A percentile compares a stretch with the other conserved stretches of the same genome.
phyloP scores from a whole-genome alignment of 1,140 invertebrate genomes.

The Psilanteris sp. region DNA sequence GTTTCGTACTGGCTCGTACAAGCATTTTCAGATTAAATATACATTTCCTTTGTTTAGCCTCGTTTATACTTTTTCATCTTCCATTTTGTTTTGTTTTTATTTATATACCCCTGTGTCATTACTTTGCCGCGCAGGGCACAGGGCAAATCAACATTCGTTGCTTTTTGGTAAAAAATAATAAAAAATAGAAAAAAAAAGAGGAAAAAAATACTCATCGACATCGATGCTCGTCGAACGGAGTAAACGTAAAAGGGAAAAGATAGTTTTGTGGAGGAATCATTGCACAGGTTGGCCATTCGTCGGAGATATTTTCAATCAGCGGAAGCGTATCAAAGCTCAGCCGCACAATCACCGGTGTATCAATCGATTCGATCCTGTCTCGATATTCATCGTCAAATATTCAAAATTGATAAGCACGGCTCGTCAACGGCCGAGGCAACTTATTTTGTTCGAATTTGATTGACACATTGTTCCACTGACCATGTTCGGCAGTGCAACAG shows the following conservation, averaged over 20 bases:
- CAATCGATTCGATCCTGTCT: conserved; percentile 53
- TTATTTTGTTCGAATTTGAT: conserved; percentile 56
- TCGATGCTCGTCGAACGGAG: conserved; percentile 31
- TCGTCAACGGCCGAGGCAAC: conserved; percentile 50
- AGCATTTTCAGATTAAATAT: no score
- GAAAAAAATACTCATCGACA: conserved; percentile 23
- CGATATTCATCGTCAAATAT: conserved; percentile 75
- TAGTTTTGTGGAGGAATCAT: conserved; percentile 64
- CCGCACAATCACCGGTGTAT: conserved; percentile 58
- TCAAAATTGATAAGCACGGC: conserved; percentile 46
- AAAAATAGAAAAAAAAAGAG: no score
- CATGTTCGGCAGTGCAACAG: conserved; percentile 28
- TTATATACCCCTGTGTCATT: conserved; percentile 6
- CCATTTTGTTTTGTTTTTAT: conserved; percentile 1
- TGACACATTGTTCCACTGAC: conserved; percentile 54
- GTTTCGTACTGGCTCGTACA: no score
- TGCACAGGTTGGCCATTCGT: conserved; percentile 63
- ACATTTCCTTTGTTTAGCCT: no score
- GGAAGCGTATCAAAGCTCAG: conserved; percentile 71
- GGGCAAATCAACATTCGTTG: conserved; percentile 16
- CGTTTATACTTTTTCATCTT: no score
- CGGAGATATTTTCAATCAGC: conserved; percentile 73
- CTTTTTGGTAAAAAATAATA: conserved; percentile 54
- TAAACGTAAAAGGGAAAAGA: conserved; percentile 42
- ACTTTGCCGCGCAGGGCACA: conserved; percentile 1